These are phyloP conservation scores for Patella depressa DNA, from an alignment of 2,888 invertebrate species.

Conservation along the genomic window DNA sequence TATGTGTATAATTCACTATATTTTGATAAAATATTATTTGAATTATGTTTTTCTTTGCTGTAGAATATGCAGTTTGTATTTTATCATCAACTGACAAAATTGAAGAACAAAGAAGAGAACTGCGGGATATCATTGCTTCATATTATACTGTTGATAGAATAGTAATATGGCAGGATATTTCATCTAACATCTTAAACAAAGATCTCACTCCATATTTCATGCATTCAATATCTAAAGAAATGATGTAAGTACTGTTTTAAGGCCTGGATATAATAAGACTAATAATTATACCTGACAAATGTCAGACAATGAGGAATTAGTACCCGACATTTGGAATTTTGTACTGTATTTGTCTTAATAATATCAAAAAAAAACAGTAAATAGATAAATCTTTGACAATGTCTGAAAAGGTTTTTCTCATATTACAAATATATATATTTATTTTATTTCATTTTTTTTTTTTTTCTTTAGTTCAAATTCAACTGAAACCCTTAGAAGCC, in stretches of 20 bases:
- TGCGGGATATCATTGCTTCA: not conserved
- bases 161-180: constrained; percentile 5
- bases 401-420: no score
- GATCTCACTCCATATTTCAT: not conserved
- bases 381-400: no score
- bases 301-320: no score
- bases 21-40: not conserved
- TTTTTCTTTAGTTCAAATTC: not conserved
- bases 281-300: no score
- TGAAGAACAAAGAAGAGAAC: not conserved
- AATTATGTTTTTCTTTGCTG: not conserved
- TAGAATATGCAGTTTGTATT: not conserved
- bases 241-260: not conserved
- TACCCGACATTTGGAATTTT: no score
- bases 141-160: not conserved
- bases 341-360: no score
- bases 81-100: not conserved
- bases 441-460: no score
- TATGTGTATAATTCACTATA: no score
- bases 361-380: no score
- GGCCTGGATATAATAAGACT: no score
- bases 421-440: no score
- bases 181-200: not conserved
- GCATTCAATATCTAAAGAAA: not conserved
- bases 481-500: not conserved